Percentiles rank a stretch among this genome's conserved stretches.
Conservation (phyloP, 2,797 vertebrate genomes). For the Gobionotothen gibberifrons region DNA sequence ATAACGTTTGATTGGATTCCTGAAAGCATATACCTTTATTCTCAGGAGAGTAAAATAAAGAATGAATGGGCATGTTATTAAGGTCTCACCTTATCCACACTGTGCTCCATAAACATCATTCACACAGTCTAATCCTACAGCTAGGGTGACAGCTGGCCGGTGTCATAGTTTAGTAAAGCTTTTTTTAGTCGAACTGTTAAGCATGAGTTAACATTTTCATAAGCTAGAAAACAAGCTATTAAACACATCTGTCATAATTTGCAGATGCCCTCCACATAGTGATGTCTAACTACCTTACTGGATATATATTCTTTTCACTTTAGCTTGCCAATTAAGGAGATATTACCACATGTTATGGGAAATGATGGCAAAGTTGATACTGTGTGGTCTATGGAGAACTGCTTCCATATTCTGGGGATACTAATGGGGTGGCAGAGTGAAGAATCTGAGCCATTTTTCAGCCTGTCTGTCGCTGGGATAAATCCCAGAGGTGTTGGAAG, state of each 20-base stretch:
- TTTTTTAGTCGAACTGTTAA: not conserved
- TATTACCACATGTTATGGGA: slow-evolving; percentile 22
- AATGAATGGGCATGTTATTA: slow-evolving; percentile 37
- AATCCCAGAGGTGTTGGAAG: slow-evolving; percentile 46
- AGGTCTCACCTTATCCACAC: slow-evolving; percentile 30
- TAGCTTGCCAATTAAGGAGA: not conserved
- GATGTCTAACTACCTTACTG: not conserved
- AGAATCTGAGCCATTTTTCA: slow-evolving; percentile 43
- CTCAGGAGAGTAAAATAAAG: slow-evolving; percentile 23
- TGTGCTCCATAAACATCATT: slow-evolving; percentile 36
- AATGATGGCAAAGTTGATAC: slow-evolving; percentile 44
- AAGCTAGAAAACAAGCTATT: not conserved
- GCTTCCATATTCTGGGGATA: slow-evolving; percentile 49
- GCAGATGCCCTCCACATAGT: not conserved
- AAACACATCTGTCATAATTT: not conserved
- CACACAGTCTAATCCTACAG: slow-evolving; percentile 30
- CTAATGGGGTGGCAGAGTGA: slow-evolving; percentile 52
- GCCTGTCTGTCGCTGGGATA: slow-evolving; percentile 52
- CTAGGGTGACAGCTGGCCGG: slow-evolving; percentile 4
- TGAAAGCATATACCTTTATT: slow-evolving; percentile 26
- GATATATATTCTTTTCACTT: not conserved
- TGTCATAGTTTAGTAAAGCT: not conserved
- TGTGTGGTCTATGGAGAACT: slow-evolving; percentile 49
- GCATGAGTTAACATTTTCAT: not conserved
- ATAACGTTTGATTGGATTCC: slow-evolving; percentile 22